Conservation (phyloP, 2,888 invertebrate species). For the Steinernema hermaphroditum region DNA sequence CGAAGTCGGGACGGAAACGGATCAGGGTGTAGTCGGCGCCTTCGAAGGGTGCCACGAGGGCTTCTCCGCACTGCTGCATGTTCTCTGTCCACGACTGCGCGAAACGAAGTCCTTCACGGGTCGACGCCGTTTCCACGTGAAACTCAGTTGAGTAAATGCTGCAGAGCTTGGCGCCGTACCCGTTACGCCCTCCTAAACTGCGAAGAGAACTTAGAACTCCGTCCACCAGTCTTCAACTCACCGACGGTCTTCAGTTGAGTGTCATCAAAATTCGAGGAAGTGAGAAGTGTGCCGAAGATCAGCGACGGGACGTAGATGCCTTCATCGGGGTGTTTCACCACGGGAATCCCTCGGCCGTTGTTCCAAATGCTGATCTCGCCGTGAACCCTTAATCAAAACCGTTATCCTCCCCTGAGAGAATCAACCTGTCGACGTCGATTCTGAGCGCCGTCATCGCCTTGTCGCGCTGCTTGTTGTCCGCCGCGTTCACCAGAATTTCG, state of each 20-base stretch:
- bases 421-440: slow-evolving; percentile 71
- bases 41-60: slow-evolving; percentile 74
- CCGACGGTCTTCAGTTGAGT: slow-evolving; percentile 82
- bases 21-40: slow-evolving; percentile 83
- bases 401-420: not conserved
- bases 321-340: slow-evolving; percentile 88
- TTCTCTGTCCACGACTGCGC: slow-evolving; percentile 84
- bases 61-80: slow-evolving; percentile 82
- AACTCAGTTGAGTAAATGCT: slow-evolving; percentile 96
- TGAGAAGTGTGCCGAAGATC: slow-evolving; percentile 94
- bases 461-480: slow-evolving; percentile 54
- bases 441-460: slow-evolving; percentile 65
- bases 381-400: slow-evolving; percentile 72
- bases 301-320: slow-evolving; percentile 97
- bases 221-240: slow-evolving; percentile 14
- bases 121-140: slow-evolving; percentile 80
- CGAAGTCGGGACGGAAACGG: slow-evolving; percentile 89
- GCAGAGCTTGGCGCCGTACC: slow-evolving; percentile 96
- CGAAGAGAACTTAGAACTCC: too few species aligned
- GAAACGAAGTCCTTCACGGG: slow-evolving; percentile 28
- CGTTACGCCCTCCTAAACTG: slow-evolving; percentile 80
- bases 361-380: slow-evolving; percentile 90
- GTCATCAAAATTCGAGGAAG: slow-evolving; percentile 97
- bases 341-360: slow-evolving; percentile 93
- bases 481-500: slow-evolving; percentile 85